Percentiles rank a stretch among this genome's conserved stretches.
phyloP scores from a whole-genome alignment of 2,888 invertebrate genomes.

The Drosophila lutescens region DNA sequence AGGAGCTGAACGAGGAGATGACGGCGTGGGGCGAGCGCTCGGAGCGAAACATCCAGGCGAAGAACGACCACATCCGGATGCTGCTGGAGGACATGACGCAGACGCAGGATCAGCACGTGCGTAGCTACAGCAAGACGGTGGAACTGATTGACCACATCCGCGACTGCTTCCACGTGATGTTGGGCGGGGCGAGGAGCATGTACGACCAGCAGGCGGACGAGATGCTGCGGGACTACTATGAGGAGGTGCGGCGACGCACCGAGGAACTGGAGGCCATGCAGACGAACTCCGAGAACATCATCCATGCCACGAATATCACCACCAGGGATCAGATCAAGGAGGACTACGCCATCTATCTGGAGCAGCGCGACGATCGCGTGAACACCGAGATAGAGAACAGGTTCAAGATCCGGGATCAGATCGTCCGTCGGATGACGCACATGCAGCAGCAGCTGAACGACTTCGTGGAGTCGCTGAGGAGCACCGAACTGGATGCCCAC shows the following conservation, averaged over 20 bases:
- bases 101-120: slow-evolving; percentile 74
- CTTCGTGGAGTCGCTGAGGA: slow-evolving; percentile 66
- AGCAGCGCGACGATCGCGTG: slow-evolving; percentile 71
- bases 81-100: slow-evolving; percentile 70
- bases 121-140: slow-evolving; percentile 64
- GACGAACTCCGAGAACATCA: slow-evolving; percentile 73
- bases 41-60: slow-evolving; percentile 60
- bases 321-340: slow-evolving; percentile 61
- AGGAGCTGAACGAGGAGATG: slow-evolving; percentile 75
- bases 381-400: slow-evolving; percentile 75
- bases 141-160: slow-evolving; percentile 78
- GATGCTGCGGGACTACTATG: slow-evolving; percentile 72
- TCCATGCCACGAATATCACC: slow-evolving; percentile 72
- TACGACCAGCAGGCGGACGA: slow-evolving; percentile 76
- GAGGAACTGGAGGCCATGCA: slow-evolving; percentile 59
- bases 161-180: slow-evolving; percentile 67
- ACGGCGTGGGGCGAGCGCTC: slow-evolving; percentile 66
- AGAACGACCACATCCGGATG: slow-evolving; percentile 73
- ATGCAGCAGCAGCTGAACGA: slow-evolving; percentile 69
- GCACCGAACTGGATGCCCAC: slow-evolving; percentile 69
- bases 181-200: slow-evolving; percentile 54
- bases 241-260: slow-evolving; percentile 56
- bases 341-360: slow-evolving; percentile 70
- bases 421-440: slow-evolving; percentile 69
- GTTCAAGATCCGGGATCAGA: slow-evolving; percentile 71